Evolutionary conservation across 2,113 vertebrate species (phyloP).

Genomic region (Muscicapa adusta): DNA sequence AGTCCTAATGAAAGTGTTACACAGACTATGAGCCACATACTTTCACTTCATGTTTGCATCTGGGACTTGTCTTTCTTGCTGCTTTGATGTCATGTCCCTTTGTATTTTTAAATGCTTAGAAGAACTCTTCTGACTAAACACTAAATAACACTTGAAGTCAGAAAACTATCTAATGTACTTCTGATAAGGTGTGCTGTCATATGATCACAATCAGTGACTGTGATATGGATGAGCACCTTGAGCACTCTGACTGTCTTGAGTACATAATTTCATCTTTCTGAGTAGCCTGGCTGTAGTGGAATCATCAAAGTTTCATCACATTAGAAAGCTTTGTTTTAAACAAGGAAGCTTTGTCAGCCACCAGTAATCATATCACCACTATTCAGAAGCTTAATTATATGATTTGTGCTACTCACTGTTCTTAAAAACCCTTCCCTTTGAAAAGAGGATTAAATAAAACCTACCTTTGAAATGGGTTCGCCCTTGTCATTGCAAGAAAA

Average conservation of each 20-base stretch:
- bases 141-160: not conserved
- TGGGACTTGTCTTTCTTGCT: not conserved
- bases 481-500: not conserved
- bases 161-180: not conserved
- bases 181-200: not conserved
- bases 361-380: not conserved
- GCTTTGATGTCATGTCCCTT: not conserved
- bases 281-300: not conserved
- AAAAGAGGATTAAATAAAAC: not conserved
- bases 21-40: accelerated
- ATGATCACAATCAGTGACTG: not conserved
- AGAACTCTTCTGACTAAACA: not conserved
- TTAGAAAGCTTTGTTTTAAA: not conserved
- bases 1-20: not conserved
- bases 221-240: not conserved
- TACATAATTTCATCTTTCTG: not conserved
- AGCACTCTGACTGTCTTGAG: not conserved
- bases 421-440: not conserved
- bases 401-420: not conserved
- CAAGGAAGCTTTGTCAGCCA: not conserved
- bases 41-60: not conserved
- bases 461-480: not conserved
- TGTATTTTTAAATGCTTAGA: not conserved
- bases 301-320: not conserved
- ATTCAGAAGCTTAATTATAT: not conserved